Conservation (phyloP, 2,888 invertebrate species). For the Pheosia gnoma region DNA sequence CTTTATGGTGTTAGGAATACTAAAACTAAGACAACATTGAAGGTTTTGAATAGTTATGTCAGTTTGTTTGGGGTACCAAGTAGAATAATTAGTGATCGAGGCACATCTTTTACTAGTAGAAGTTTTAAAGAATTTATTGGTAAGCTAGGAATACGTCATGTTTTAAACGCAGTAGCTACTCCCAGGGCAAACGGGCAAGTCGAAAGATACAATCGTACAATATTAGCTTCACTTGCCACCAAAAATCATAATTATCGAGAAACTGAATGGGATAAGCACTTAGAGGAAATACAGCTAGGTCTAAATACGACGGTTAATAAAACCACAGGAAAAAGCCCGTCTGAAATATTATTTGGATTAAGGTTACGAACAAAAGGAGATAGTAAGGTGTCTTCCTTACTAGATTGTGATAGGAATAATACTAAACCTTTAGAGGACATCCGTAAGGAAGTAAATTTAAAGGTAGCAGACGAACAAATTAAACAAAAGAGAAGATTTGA, state of each 20-base stretch:
- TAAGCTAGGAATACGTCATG: conserved; percentile 3
- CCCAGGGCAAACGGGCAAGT: conserved; percentile 15
- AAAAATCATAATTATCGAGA: background rate
- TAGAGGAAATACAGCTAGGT: too few relatives aligned
- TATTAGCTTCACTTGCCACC: background rate
- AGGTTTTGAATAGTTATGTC: conserved; percentile 3
- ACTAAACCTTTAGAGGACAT: too few relatives aligned
- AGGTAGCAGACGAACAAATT: background rate
- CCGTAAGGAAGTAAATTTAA: too few relatives aligned
- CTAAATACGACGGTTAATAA: too few relatives aligned
- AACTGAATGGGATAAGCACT: too few relatives aligned
- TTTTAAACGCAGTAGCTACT: conserved; percentile 14
- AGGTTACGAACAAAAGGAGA: too few relatives aligned
- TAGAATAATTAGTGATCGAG: conserved; percentile 3
- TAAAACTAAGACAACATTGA: conserved; percentile 8
- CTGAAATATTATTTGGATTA: too few relatives aligned
- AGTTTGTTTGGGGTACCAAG: conserved; percentile 6
- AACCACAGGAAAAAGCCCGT: too few relatives aligned
- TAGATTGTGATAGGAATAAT: too few relatives aligned
- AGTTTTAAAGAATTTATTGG: conserved; percentile 1
- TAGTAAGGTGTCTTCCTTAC: too few relatives aligned
- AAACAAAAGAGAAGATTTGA: background rate
- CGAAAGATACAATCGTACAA: conserved; percentile 7
- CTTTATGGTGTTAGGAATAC: conserved; percentile 7
- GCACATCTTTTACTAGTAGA: conserved; percentile 7